Percentiles rank a stretch among this genome's conserved stretches.
These are phyloP conservation scores for Papilio dardanus DNA, from an alignment of 1,140 invertebrate species.

Conservation along the genomic window DNA sequence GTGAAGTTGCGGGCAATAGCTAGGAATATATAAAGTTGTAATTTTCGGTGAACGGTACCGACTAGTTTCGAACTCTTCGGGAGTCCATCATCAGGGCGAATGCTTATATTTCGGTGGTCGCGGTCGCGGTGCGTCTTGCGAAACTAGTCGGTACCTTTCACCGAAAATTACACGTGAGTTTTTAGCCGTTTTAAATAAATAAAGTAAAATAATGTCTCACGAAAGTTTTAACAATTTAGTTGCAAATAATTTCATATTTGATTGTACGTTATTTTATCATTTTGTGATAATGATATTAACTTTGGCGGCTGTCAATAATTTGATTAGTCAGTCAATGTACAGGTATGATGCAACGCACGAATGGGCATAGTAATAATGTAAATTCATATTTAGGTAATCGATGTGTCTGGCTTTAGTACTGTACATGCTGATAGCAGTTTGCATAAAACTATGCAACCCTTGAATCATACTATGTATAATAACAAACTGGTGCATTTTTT, in stretches of 20 bases:
- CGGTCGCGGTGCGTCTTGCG: too few species aligned
- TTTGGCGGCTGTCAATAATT: neutral
- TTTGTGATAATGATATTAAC: neutral
- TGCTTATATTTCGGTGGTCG: too few species aligned
- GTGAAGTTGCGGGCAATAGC: too few species aligned
- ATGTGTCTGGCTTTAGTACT: constrained; percentile 26
- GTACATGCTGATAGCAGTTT: neutral
- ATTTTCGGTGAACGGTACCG: too few species aligned
- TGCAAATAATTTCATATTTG: neutral
- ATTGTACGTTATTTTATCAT: neutral
- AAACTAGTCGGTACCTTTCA: too few species aligned
- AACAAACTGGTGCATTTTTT: neutral
- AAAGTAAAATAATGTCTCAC: too few species aligned
- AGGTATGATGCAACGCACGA: constrained; percentile 16
- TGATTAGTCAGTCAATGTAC: constrained; percentile 15
- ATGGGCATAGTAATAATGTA: constrained; percentile 20
- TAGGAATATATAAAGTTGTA: too few species aligned
- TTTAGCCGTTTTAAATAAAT: too few species aligned
- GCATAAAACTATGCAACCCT: neutral
- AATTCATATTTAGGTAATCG: constrained; percentile 30
- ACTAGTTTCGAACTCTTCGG: too few species aligned
- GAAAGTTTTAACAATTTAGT: too few species aligned
- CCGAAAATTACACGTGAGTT: too few species aligned
- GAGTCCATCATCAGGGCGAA: too few species aligned
- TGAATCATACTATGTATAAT: neutral